Evolutionary conservation across 1,140 invertebrate species (phyloP), one percentile per base, ranked within the genome.

Genomic region (Bombus pyrosoma): DNA sequence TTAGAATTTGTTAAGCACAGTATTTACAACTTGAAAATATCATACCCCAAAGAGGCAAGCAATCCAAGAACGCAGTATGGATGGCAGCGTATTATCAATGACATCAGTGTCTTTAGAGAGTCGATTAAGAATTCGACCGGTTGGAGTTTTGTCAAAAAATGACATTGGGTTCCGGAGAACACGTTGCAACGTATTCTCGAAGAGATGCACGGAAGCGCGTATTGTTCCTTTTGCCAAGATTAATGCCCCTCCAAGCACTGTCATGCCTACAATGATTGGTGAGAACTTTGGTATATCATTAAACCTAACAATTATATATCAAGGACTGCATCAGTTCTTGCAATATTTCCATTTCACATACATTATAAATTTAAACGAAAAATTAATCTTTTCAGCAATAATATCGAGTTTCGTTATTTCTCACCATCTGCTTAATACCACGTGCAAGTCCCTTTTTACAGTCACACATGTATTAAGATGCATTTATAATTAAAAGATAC

Each of bases 81-180:
- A 10, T 77, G 94, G 93, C 88, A 95, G 94, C 88, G 94, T 90
- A 92, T 96, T 95, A 95, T 97, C 97, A 93, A 97, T 91, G 78
- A 96, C 95, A 93, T 97, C 96, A 85, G 97, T 94, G 94, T 98
- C 97, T 95, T 97, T 97, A 87, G 96, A 96, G 94, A 98, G 96
- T 89, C 97, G 96, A 95, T 97, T 97, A 84, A 98, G 94, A 88
- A 98, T 96, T 89, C 97, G 95, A 88, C 97, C 97, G 84, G 95
- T 93, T 12, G 98, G 97, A 89, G 97, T 97, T 69, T 95, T 95
- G 94, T 98, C 97, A 95, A 98, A 98, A 96, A 98, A 98, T 76
- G 94, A 94, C 94, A 97, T 96, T 39, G 97, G 96, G 89, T 96
- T 96, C 81, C 94, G 95, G 89, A 98, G 91, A 89, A 97, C 93